Evolutionary conservation across 1,140 invertebrate species (phyloP).

Genomic region (Drosophila aff.): DNA sequence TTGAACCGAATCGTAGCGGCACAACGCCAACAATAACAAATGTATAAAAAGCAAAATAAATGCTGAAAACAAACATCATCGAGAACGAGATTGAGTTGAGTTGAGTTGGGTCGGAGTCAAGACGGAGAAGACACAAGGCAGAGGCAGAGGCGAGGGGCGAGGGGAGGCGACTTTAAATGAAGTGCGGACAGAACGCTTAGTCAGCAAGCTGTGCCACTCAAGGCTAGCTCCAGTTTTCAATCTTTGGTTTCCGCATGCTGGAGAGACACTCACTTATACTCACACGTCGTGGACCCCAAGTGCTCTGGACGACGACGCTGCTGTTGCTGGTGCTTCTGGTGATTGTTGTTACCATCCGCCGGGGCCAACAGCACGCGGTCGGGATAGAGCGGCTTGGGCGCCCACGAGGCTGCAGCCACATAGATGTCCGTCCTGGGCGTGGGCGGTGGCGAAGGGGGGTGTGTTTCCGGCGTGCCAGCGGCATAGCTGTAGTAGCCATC

Average conservation of each 20-base stretch:
- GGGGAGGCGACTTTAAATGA: slow-evolving; percentile 53
- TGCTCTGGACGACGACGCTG: slow-evolving; percentile 65
- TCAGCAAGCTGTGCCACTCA: slow-evolving; percentile 55
- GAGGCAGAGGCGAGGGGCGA: slow-evolving; percentile 19
- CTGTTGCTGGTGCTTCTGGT: slow-evolving; percentile 43
- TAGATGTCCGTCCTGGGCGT: slow-evolving; percentile 85
- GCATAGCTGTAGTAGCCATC: slow-evolving; percentile 82
- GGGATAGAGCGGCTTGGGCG: slow-evolving; percentile 87
- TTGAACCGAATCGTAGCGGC: slow-evolving; percentile 63
- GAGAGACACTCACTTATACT: slow-evolving; percentile 81
- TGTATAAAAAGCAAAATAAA: slow-evolving; percentile 33
- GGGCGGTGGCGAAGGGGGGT: slow-evolving; percentile 43
- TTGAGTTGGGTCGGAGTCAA: slow-evolving; percentile 1
- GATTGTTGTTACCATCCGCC: slow-evolving; percentile 47
- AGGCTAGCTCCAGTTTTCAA: slow-evolving; percentile 55
- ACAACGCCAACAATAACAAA: slow-evolving; percentile 57
- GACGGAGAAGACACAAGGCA: slow-evolving; percentile 8
- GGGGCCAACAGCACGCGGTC: slow-evolving; percentile 71
- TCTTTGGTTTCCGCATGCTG: slow-evolving; percentile 45
- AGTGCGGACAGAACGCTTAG: slow-evolving; percentile 77
- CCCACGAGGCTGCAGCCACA: slow-evolving; percentile 87
- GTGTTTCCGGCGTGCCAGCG: slow-evolving; percentile 70
- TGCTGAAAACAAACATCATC: slow-evolving; percentile 43
- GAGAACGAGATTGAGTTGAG: slow-evolving; percentile 44
- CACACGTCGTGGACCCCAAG: slow-evolving; percentile 84